A percentile compares a stretch with the other conserved stretches of the same genome.
These are phyloP conservation scores for Myotis vivesi DNA, from an alignment of 2,797 vertebrate species.

Conservation along the genomic window DNA sequence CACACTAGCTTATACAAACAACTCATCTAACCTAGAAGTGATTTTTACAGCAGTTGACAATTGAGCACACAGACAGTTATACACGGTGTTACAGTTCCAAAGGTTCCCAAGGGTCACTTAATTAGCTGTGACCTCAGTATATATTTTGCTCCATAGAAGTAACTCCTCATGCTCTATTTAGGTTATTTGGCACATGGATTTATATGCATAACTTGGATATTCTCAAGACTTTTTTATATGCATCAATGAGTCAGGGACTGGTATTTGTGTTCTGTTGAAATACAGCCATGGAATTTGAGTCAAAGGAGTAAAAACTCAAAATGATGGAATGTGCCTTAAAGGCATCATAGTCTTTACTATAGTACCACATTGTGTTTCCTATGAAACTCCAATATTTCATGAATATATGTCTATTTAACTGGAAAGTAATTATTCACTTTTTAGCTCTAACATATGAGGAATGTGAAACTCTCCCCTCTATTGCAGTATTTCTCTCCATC, in stretches of 20 bases:
- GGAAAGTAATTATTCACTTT: background rate
- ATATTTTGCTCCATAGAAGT: background rate
- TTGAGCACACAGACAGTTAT: background rate
- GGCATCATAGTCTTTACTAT: background rate
- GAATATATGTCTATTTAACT: background rate
- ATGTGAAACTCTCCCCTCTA: background rate
- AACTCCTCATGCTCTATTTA: background rate
- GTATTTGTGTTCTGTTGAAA: background rate
- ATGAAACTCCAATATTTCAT: background rate
- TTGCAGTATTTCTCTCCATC: background rate
- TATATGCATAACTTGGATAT: background rate
- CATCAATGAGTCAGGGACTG: background rate
- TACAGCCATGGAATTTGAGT: background rate
- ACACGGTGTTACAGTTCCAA: background rate
- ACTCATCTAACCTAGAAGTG: background rate
- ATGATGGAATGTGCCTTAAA: background rate
- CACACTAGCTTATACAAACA: background rate
- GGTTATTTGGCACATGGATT: background rate
- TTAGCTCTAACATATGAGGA: background rate
- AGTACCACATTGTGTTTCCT: background rate
- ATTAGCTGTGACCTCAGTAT: background rate
- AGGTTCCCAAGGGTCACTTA: background rate
- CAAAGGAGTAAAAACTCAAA: slow-evolving; percentile 41
- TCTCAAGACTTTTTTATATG: background rate
- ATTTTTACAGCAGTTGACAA: background rate